Evolutionary conservation across 2,888 invertebrate genomes (phyloP).

Genomic region (Caenorhabditis macrosperma): DNA sequence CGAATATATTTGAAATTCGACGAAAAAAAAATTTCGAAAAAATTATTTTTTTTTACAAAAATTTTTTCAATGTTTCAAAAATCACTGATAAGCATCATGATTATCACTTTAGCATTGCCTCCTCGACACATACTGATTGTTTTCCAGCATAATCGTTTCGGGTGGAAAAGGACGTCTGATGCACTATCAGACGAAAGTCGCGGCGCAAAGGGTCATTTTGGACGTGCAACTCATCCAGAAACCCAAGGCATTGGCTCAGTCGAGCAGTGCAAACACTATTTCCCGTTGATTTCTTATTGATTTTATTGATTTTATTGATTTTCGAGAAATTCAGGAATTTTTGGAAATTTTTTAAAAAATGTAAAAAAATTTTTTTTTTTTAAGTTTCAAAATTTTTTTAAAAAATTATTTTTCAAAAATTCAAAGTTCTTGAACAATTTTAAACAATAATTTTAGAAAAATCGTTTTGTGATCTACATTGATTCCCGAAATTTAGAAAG

Average conservation of each 20-base stretch:
- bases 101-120: too few species aligned
- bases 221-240: conserved; percentile 27
- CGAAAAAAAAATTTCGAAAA: too few species aligned
- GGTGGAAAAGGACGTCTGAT: conserved; percentile 57
- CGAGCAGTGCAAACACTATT: conserved; percentile 6
- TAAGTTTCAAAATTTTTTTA: background rate
- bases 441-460: background rate
- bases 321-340: background rate
- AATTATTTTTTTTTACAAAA: too few species aligned
- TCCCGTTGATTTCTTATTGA: background rate
- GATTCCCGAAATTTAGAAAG: too few species aligned
- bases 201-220: conserved; percentile 36
- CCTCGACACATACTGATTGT: too few species aligned
- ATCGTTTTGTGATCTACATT: too few species aligned
- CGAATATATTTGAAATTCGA: too few species aligned
- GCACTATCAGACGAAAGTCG: conserved; percentile 41
- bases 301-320: background rate
- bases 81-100: background rate
- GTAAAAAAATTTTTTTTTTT: background rate
- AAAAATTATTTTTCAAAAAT: background rate
- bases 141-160: conserved; percentile 57
- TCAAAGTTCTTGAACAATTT: background rate
- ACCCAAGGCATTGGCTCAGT: background rate
- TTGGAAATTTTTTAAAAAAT: background rate
- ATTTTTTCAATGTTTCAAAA: too few species aligned